These are phyloP conservation scores for Onthophagus taurus DNA, from an alignment of 1,140 invertebrate species.

Conservation along the genomic window DNA sequence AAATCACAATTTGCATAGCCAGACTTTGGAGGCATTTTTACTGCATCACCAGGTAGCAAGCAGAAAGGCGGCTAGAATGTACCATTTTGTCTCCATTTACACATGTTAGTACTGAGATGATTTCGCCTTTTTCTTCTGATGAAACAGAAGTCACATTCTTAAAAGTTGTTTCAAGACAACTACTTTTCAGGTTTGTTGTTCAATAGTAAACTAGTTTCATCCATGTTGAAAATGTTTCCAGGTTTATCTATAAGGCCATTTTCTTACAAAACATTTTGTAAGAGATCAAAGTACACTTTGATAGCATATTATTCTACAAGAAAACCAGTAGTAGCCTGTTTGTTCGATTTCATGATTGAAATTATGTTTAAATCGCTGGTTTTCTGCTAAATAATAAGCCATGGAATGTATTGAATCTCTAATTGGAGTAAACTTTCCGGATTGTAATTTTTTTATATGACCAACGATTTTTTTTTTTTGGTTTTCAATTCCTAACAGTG, in stretches of 20 bases:
- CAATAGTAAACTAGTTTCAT: slow-evolving; percentile 34
- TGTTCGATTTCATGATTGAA: too few species aligned
- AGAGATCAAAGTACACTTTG: too few species aligned
- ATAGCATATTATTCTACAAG: too few species aligned
- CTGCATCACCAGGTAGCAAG: slow-evolving; percentile 24
- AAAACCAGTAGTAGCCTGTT: too few species aligned
- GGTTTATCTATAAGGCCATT: slow-evolving; percentile 31
- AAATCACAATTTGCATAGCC: slow-evolving; percentile 29
- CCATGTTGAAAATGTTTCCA: slow-evolving; percentile 35
- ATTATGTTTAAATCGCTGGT: too few species aligned
- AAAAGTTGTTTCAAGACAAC: slow-evolving; percentile 33
- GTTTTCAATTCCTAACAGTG: too few species aligned
- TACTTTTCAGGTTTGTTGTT: slow-evolving; percentile 36
- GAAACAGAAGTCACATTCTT: slow-evolving; percentile 33
- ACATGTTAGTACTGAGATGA: slow-evolving; percentile 24
- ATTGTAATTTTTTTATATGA: too few species aligned
- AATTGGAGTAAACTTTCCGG: too few species aligned
- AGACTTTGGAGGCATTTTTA: slow-evolving; percentile 32
- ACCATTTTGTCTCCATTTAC: slow-evolving; percentile 23
- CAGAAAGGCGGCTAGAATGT: slow-evolving; percentile 26
- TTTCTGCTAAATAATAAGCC: too few species aligned
- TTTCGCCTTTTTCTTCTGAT: slow-evolving; percentile 27
- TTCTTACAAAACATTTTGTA: too few species aligned
- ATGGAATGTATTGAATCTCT: too few species aligned
- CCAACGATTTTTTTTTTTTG: too few species aligned